These are phyloP conservation scores for Pseudolaguvia tuberculata DNA, from an alignment of 2,113 vertebrate genomes.

Conservation along the genomic window DNA sequence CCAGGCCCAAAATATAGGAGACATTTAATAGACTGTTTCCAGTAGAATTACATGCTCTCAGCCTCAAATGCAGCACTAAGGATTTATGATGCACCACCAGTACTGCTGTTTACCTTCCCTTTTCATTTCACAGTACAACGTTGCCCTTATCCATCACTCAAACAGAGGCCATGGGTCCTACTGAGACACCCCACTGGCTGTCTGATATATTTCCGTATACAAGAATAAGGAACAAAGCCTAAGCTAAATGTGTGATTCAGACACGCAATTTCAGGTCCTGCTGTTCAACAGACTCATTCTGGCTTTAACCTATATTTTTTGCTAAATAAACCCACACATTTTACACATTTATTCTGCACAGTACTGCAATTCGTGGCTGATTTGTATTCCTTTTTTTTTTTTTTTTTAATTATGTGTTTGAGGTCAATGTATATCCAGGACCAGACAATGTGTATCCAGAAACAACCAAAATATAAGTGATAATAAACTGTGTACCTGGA, in stretches of 20 bases:
- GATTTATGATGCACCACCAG: constrained; percentile 39
- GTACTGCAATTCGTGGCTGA: too few species aligned
- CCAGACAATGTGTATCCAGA: too few species aligned
- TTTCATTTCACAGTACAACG: constrained; percentile 20
- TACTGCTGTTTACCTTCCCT: constrained; percentile 40
- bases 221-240: neutral
- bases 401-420: neutral
- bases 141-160: constrained; percentile 30
- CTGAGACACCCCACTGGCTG: constrained; percentile 28
- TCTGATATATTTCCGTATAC: constrained; percentile 11
- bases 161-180: constrained; percentile 13
- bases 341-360: too few species aligned
- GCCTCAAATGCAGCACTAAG: constrained; percentile 8
- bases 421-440: neutral
- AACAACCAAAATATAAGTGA: too few species aligned
- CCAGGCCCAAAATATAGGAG: neutral
- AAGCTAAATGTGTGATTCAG: neutral
- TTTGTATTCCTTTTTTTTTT: too few species aligned
- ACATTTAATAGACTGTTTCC: constrained; percentile 19
- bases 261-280: neutral
- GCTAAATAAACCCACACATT: neutral
- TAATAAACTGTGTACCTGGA: neutral
- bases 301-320: neutral
- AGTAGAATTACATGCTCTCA: constrained; percentile 28
- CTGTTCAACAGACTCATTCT: neutral